These are phyloP conservation scores for Chrysina gloriosa DNA, from an alignment of 2,888 invertebrate species.

Conservation along the genomic window DNA sequence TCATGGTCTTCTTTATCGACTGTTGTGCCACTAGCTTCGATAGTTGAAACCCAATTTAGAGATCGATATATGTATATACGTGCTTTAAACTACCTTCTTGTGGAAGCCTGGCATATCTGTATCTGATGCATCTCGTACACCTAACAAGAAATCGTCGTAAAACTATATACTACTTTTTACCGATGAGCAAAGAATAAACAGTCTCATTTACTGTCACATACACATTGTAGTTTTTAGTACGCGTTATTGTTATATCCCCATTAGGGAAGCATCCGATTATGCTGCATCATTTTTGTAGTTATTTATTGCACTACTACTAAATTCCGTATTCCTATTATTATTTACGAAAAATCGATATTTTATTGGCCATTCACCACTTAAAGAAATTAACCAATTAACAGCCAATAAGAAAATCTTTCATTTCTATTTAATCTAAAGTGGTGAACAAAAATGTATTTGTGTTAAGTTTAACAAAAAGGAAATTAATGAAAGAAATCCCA, in stretches of 20 bases:
- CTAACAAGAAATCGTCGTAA: conserved; percentile 25
- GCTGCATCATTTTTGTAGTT: too few species aligned
- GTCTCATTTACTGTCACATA: conserved; percentile 20
- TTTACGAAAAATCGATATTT: too few species aligned
- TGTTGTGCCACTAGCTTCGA: conserved; percentile 29
- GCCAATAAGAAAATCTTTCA: too few species aligned
- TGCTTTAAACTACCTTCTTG: not conserved
- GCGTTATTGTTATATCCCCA: conserved; percentile 18
- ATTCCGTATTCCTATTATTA: too few species aligned
- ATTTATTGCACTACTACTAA: too few species aligned
- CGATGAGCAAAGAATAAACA: conserved; percentile 13
- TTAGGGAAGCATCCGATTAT: not conserved
- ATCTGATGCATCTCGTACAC: conserved; percentile 1
- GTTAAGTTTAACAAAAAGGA: too few species aligned
- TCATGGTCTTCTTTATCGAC: conserved; percentile 46
- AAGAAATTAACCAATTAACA: too few species aligned
- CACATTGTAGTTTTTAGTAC: conserved; percentile 8
- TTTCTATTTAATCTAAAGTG: too few species aligned
- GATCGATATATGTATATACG: conserved; percentile 21
- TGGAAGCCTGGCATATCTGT: not conserved
- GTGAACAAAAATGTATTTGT: too few species aligned
- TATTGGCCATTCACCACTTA: too few species aligned
- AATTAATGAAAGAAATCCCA: too few species aligned
- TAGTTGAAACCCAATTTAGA: conserved; percentile 37
- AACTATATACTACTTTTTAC: conserved; percentile 29